phyloP scores from a whole-genome alignment of 2,113 vertebrate species.

The Bettongia penicillata region DNA sequence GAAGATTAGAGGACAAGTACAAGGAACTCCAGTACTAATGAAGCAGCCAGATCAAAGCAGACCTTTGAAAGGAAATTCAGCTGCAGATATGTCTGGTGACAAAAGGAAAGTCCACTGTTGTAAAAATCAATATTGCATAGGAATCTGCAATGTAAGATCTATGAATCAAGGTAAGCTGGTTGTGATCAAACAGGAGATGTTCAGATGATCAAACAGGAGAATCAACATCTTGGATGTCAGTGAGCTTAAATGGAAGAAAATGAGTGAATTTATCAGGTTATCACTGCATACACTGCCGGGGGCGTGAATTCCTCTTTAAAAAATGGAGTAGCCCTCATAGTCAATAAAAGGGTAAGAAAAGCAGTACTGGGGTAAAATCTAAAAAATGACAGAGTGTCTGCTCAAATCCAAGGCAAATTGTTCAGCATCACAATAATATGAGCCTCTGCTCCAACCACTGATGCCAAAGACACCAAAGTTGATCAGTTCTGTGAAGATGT shows the following conservation, averaged over 20 bases:
- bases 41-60: neutral
- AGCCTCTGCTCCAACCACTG: no score
- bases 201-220: neutral
- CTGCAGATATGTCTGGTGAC: neutral
- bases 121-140: neutral
- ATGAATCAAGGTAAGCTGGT: neutral
- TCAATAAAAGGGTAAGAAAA: no score
- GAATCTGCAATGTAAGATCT: neutral
- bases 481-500: no score
- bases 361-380: no score
- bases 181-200: neutral
- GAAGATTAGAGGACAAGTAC: neutral
- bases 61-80: neutral
- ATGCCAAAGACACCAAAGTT: no score
- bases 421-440: no score
- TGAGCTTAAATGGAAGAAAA: neutral
- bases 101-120: neutral
- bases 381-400: no score
- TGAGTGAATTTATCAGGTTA: neutral
- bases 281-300: neutral
- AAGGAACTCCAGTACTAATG: neutral
- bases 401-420: no score
- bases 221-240: neutral
- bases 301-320: no score
- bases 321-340: no score